Conservation (phyloP, 1,140 invertebrate species). For the Lucilia sericata region DNA sequence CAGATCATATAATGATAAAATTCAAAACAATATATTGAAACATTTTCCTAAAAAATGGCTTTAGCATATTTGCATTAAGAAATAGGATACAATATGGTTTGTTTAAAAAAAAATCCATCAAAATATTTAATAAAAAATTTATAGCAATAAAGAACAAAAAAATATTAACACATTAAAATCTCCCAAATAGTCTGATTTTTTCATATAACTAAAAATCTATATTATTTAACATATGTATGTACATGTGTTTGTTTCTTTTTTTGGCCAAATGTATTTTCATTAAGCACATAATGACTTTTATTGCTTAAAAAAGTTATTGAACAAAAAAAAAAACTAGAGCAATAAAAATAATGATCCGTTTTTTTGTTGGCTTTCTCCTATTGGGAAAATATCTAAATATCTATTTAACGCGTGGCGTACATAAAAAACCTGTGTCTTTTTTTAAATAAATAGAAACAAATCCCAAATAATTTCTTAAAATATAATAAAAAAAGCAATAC, state of each 20-base stretch:
- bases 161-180: too few relatives aligned
- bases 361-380: background rate
- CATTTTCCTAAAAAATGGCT: too few relatives aligned
- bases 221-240: too few relatives aligned
- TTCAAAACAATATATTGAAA: too few relatives aligned
- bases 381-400: background rate
- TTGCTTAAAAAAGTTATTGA: background rate
- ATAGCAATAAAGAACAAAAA: too few relatives aligned
- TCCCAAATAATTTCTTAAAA: background rate
- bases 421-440: constrained; percentile 14
- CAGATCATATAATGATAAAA: background rate
- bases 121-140: too few relatives aligned
- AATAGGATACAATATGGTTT: too few relatives aligned
- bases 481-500: background rate
- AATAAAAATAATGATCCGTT: constrained; percentile 6
- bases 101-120: too few relatives aligned
- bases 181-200: too few relatives aligned
- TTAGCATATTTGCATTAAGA: too few relatives aligned
- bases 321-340: background rate
- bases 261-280: background rate
- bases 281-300: constrained; percentile 17
- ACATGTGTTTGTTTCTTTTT: too few relatives aligned
- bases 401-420: background rate
- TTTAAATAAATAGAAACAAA: background rate
- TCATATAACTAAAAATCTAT: too few relatives aligned